phyloP scores from a whole-genome alignment of 2,888 invertebrate species.

The Fragum fragum region DNA sequence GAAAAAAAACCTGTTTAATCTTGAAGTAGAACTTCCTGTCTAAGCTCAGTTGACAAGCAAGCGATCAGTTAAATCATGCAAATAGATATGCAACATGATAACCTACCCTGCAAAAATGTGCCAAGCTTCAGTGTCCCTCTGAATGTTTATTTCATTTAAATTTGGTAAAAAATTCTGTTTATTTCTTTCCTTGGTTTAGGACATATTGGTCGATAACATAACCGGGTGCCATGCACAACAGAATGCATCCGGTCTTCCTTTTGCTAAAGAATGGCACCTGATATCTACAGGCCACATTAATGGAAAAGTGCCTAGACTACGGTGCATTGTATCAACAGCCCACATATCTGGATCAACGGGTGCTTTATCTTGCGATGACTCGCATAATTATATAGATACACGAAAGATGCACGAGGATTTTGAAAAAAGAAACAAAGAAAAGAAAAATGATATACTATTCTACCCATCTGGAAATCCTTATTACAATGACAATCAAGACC shows the following conservation, averaged over 20 bases:
- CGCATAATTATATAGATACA: not conserved
- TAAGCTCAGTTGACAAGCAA: no score
- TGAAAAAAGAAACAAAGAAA: not conserved
- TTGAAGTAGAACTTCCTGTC: no score
- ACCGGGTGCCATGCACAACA: conserved; percentile 1
- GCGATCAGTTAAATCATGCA: no score
- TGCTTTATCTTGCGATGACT: not conserved
- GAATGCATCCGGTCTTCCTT: not conserved
- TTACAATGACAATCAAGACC: not conserved
- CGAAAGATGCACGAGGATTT: not conserved
- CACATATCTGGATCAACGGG: not conserved
- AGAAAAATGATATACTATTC: not conserved
- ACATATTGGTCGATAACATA: conserved; percentile 1
- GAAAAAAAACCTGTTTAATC: no score
- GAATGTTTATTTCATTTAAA: no score
- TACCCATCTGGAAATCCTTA: not conserved
- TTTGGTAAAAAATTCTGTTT: no score
- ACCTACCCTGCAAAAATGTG: no score
- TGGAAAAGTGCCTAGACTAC: not conserved
- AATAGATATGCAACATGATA: no score
- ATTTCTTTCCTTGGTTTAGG: not conserved
- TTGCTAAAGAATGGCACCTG: conserved; percentile 19
- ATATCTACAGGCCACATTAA: not conserved
- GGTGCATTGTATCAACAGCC: not conserved
- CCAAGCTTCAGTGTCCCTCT: no score